Base-by-base conservation (phyloP, 2,797 vertebrate genomes). In the Naso thynnoides region DNA sequence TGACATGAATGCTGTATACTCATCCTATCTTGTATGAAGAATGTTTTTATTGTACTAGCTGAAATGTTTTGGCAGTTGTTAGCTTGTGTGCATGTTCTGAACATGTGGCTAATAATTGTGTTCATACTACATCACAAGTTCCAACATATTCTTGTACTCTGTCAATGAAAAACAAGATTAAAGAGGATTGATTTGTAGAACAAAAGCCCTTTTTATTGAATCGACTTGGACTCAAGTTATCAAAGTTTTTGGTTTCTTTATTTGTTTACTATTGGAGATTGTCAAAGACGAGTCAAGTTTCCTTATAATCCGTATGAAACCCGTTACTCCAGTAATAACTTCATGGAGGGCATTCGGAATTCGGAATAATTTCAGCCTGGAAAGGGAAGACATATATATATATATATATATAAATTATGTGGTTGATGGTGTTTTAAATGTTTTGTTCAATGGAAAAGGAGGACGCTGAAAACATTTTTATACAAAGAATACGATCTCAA, bases 221-320 rank as follows among this genome's bases (percentile, higher is more conserved):
- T 82, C 67, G 36, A 41, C 70, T 72, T 33, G 47, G 55, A 23
- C 41, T 79, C n/a, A 69, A 56, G 1, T 16, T 56, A 26, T 60
- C 26, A 8, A 44, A 59, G 60, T 78, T 72, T 82, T 31, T 81
- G 39, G 27, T 73, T 56, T 69, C 10, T 36, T 39, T 60, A 64
- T 79, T 56, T 81, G 78, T 89, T 84, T 81, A 83, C 73, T 61
- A 55, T 73, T 52, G 78, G 50, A 82, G 70, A 74, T 81, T 85
- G 78, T 85, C 70, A 75, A 65, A 73, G 82, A 85, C 11, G 57
- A 36, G 26, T 13, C 41, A 21, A 65, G 49, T 74, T 85, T 82
- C 57, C 54, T 64, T 29, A 61, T 42, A 73, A 61, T 76, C 60
- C 75, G 67, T 33, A 66, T 68, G 61, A 73, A 81, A 87, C 58